These are phyloP conservation scores for Porites evermanni DNA, from an alignment of 92 coral and sea anemone genomes.

Conservation along the genomic window DNA sequence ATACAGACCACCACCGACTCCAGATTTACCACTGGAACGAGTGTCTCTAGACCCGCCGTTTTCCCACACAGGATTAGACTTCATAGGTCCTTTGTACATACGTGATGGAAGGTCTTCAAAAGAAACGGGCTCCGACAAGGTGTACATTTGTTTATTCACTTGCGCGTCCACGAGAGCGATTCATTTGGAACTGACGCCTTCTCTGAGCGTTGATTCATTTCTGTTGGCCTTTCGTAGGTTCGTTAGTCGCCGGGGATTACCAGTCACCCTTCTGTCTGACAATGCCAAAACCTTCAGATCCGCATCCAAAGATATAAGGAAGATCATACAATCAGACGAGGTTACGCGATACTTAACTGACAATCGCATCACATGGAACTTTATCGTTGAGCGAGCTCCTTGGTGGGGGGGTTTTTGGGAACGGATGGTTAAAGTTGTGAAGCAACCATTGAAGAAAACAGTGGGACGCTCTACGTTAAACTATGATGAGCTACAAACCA, in stretches of 20 bases:
- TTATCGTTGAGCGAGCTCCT: too few relatives aligned
- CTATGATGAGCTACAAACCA: slow-evolving; percentile 42
- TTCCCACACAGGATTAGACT: too few relatives aligned
- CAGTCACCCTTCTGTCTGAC: slow-evolving; percentile 32
- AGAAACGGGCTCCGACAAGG: too few relatives aligned
- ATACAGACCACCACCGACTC: slow-evolving; percentile 40
- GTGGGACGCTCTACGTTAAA: slow-evolving; percentile 35
- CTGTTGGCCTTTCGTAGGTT: slow-evolving; percentile 43
- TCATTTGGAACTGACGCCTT: slow-evolving; percentile 46
- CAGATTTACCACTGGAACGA: slow-evolving; percentile 19
- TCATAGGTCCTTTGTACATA: too few relatives aligned
- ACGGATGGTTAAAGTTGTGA: slow-evolving; percentile 36
- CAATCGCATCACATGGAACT: slow-evolving; percentile 50
- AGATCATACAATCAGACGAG: background rate
- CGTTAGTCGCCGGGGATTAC: slow-evolving; percentile 30
- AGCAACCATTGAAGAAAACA: slow-evolving; percentile 39
- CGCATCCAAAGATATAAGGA: slow-evolving; percentile 24
- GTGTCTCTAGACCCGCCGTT: too few relatives aligned
- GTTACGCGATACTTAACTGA: slow-evolving; percentile 1
- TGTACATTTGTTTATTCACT: slow-evolving; percentile 22
- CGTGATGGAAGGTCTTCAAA: too few relatives aligned
- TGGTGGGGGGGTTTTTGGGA: slow-evolving; percentile 14
- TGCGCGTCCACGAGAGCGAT: slow-evolving; percentile 65
- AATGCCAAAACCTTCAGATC: slow-evolving; percentile 32
- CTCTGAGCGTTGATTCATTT: slow-evolving; percentile 38